Conservation (phyloP, 2,797 vertebrate genomes). For the Sebastes reedi region DNA sequence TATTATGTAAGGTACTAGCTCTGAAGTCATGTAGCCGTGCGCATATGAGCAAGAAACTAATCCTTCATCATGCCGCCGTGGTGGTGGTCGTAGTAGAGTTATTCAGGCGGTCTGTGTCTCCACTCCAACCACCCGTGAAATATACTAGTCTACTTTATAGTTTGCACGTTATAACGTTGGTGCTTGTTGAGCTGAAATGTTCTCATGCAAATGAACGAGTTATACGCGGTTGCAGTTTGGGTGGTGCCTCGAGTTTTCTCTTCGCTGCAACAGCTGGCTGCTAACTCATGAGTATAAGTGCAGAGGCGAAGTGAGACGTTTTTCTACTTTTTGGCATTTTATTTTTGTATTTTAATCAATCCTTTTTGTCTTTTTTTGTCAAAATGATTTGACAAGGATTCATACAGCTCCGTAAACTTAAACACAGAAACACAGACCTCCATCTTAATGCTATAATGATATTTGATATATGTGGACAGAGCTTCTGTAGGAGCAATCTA, state of each 20-base stretch:
- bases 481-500: background rate
- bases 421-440: background rate
- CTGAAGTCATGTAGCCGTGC: slow-evolving; percentile 68
- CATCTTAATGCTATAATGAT: slow-evolving; percentile 10
- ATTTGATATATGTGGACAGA: background rate
- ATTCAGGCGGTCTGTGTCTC: slow-evolving; percentile 31
- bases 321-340: background rate
- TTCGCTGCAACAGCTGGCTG: slow-evolving; percentile 69
- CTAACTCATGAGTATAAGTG: slow-evolving; percentile 53
- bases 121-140: background rate
- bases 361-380: background rate
- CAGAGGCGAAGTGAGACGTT: slow-evolving; percentile 3
- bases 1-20: slow-evolving; percentile 78
- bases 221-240: slow-evolving; percentile 2
- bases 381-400: background rate
- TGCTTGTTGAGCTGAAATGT: background rate
- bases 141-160: background rate
- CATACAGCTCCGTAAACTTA: slow-evolving; percentile 33
- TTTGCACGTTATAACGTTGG: background rate
- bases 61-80: slow-evolving; percentile 49
- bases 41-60: slow-evolving; percentile 74
- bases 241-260: slow-evolving; percentile 43
- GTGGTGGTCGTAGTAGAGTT: slow-evolving; percentile 60
- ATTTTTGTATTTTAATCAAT: background rate
- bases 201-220: background rate